phyloP scores from a whole-genome alignment of 37 sponge, comb jelly and placozoan genomes.

The Mnemiopsis leidyi region DNA sequence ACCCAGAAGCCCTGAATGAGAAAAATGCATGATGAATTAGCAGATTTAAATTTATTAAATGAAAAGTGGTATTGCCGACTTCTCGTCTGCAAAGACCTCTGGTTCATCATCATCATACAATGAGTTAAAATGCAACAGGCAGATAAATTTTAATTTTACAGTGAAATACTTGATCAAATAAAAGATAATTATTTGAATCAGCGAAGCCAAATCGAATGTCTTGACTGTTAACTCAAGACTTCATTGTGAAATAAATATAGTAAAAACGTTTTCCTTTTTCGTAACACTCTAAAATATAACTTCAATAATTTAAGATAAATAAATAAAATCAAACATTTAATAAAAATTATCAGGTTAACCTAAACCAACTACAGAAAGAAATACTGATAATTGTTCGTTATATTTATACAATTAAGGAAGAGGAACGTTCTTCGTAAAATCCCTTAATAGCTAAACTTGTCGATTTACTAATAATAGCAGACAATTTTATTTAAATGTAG shows the following conservation, averaged over 20 bases:
- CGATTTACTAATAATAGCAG: no score
- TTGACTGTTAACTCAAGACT: neutral
- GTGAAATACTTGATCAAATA: neutral
- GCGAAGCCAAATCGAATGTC: neutral
- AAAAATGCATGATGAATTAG: no score
- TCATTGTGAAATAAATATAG: neutral
- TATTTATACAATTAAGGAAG: neutral
- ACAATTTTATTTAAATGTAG: no score
- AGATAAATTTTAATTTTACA: neutral
- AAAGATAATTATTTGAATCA: neutral
- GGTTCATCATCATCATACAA: no score
- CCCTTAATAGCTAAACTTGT: neutral
- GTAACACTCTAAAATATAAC: neutral
- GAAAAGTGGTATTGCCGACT: no score
- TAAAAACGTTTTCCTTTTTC: neutral
- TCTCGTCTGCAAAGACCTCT: no score
- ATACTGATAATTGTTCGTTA: neutral
- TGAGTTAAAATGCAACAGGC: neutral
- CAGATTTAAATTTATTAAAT: no score
- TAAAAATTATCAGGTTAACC: neutral
- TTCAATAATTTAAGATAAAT: neutral
- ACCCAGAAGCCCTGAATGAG: neutral
- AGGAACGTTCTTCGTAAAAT: neutral
- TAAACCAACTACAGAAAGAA: neutral
- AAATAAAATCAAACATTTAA: neutral